Conservation (phyloP, 37 sponge, comb jelly and placozoan species). For the Halichondria panicea region DNA sequence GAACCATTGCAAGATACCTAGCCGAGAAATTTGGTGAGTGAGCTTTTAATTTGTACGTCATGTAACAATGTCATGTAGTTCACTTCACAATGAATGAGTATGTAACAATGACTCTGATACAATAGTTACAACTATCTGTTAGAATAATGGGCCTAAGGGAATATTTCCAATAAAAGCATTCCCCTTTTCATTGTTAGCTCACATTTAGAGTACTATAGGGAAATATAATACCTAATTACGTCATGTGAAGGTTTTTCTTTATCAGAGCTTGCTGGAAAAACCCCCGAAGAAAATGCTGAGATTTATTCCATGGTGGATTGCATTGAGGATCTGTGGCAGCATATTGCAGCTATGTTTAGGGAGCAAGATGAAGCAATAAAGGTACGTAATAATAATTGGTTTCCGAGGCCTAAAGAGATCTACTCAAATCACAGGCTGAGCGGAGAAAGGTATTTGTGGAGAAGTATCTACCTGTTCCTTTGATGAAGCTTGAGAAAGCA, state of each 20-base stretch:
- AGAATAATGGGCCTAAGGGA: no score
- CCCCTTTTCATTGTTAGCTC: no score
- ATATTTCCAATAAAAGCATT: no score
- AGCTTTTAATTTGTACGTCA: no score
- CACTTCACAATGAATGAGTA: no score
- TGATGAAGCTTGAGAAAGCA: constrained; percentile 34
- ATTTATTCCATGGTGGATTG: constrained; percentile 19
- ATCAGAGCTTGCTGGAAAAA: constrained; percentile 48
- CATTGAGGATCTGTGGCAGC: constrained; percentile 32
- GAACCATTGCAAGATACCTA: constrained; percentile 40
- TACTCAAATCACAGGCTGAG: constrained; percentile 7
- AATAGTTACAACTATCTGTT: no score
- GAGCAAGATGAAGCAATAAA: constrained; percentile 59
- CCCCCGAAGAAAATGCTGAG: constrained; percentile 28
- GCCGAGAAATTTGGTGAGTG: constrained; percentile 54
- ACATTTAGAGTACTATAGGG: no score
- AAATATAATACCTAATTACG: no score
- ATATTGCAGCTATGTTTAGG: constrained; percentile 29
- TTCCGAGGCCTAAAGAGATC: neutral
- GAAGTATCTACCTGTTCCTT: constrained; percentile 17
- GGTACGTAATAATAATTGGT: constrained; percentile 2
- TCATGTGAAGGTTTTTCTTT: neutral
- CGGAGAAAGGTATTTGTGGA: constrained; percentile 2
- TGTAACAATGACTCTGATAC: no score
- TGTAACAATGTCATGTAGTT: no score